A percentile compares a stretch with the other conserved stretches of the same genome.
These are phyloP conservation scores for Poecilus cupreus DNA, from an alignment of 2,888 invertebrate species.

Conservation along the genomic window DNA sequence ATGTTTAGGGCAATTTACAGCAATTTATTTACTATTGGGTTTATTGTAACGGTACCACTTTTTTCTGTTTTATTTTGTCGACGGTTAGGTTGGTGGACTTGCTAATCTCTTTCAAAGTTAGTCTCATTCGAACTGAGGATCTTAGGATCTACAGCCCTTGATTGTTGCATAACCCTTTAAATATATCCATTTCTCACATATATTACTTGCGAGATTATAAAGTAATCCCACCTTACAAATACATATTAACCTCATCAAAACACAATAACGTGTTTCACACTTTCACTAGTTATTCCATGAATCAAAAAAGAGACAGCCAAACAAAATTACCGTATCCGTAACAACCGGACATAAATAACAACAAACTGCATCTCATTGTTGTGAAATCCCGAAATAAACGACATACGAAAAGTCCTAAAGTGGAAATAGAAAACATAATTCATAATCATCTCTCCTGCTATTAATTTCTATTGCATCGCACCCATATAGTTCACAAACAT, in stretches of 20 bases:
- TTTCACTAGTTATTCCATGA: constrained; percentile 26
- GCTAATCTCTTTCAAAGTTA: too few species aligned
- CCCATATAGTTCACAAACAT: not conserved
- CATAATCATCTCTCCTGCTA: not conserved
- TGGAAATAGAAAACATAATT: constrained; percentile 37
- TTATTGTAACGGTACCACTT: not conserved
- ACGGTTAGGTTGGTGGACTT: too few species aligned
- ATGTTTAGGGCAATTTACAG: not conserved
- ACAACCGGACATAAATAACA: constrained; percentile 40
- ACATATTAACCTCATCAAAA: constrained; percentile 29
- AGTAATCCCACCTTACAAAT: not conserved
- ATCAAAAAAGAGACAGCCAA: not conserved
- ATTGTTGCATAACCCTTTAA: not conserved
- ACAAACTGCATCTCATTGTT: constrained; percentile 29
- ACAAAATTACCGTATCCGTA: constrained; percentile 1
- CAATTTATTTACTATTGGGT: constrained; percentile 2
- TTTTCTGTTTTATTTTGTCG: not conserved
- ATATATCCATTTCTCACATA: not conserved
- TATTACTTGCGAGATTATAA: not conserved
- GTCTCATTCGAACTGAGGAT: too few species aligned
- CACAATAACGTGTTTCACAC: not conserved
- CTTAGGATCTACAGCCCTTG: too few species aligned
- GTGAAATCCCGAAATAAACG: not conserved
- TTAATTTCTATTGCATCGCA: constrained; percentile 8
- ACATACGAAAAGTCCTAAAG: not conserved